A percentile compares a stretch with the other conserved stretches of the same genome.
Conservation (phyloP, 2,888 invertebrate species). For the Drosophila emarginata region DNA sequence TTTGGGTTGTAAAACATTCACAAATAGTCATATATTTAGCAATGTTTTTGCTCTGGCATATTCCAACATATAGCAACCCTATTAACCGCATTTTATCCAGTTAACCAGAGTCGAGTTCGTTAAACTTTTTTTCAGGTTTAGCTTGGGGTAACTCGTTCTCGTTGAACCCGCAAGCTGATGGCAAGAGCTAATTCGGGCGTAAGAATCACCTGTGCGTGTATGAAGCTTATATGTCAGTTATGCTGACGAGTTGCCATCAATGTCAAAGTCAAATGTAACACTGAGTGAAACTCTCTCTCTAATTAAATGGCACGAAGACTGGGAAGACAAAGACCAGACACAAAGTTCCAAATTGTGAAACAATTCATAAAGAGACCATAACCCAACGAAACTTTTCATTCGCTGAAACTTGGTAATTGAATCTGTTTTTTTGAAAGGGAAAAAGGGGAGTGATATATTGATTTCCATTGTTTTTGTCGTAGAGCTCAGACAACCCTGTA, state of each 20-base stretch:
- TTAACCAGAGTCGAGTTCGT: background rate
- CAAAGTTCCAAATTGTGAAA: background rate
- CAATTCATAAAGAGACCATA: background rate
- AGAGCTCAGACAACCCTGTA: background rate
- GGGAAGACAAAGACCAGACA: constrained; percentile 9
- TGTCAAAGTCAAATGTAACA: constrained; percentile 16
- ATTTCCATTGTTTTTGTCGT: constrained; percentile 1
- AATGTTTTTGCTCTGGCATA: background rate
- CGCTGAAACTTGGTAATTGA: constrained; percentile 8
- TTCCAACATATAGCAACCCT: background rate
- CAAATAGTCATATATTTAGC: background rate
- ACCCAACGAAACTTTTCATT: background rate
- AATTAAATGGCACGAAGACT: background rate
- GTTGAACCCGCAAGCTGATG: background rate
- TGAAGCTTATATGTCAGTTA: constrained; percentile 12
- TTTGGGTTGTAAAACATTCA: background rate
- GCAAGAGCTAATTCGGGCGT: background rate
- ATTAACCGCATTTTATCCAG: background rate
- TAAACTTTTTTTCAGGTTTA: background rate
- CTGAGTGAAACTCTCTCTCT: constrained; percentile 14
- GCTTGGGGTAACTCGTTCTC: background rate
- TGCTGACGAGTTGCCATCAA: constrained; percentile 21
- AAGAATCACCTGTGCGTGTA: constrained; percentile 20
- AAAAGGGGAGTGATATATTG: background rate
- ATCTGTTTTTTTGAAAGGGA: background rate